Evolutionary conservation across 2,797 vertebrate species (phyloP), one percentile per base, ranked within the genome.

Genomic region (Periophthalmus magnuspinnatus): DNA sequence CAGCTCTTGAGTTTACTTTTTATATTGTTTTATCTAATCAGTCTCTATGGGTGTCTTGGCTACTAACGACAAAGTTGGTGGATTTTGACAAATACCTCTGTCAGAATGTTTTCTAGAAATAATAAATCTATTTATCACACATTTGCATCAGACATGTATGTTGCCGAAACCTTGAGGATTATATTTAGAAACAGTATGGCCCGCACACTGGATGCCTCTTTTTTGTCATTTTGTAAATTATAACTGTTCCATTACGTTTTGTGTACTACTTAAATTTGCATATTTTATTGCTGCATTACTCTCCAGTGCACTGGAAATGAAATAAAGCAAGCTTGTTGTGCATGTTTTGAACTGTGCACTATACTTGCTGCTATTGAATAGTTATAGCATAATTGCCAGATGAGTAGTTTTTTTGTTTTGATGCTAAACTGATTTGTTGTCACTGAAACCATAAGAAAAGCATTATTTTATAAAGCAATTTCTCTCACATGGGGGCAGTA

Each of bases 401-500:
- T 62, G 11, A 62, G n/a, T 22, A 38, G 14, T 24, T 5, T 11
- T 5, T 48, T 8, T 59, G 56, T 38, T 62, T 62, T 22, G 19
- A 22, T 62, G 6, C 11, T 8, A 22, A 22, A 59, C 32, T 33
- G 32, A 34, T 59, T 60, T 36, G 52, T 36, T 38, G 33, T 24
- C 36, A 41, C 36, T 14, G n/a, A 41, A 57, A 28, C 11, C 9
- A 21, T 56, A 55, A 21, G 21, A 24, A 21, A 55, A 57, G 1
- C 22, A 5, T 56, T 11, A 17, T 57, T 32, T 57, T 57, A 32
- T 32, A 5, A 24, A 57, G 21, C 52, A 57, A 14, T 14, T 65
- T 68, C 36, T 0, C 3, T 68, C 90, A 86, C 87, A 81, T 0
- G 86, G 80, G 81, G 88, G 90, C 88, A 88, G 87, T 78, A 86